phyloP scores from a whole-genome alignment of 2,113 vertebrate species.

The Heptranchias perlo region DNA sequence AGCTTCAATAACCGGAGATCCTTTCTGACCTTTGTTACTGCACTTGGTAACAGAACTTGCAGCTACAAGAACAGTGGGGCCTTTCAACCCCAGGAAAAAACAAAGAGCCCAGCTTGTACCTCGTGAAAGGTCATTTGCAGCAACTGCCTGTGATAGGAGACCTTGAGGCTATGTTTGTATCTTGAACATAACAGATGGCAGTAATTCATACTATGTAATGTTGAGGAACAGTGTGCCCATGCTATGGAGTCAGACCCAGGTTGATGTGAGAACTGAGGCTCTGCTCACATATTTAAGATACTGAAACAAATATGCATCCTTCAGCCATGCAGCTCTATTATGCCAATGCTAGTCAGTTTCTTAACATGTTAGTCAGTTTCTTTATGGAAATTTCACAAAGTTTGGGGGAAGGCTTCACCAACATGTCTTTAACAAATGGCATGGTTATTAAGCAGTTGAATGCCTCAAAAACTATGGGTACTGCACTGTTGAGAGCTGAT shows the following conservation, averaged over 20 bases:
- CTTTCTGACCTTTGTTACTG: background rate
- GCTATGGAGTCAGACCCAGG: background rate
- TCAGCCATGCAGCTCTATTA: background rate
- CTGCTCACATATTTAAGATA: background rate
- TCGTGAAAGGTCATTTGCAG: background rate
- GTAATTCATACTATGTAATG: background rate
- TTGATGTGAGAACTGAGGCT: background rate
- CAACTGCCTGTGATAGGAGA: background rate
- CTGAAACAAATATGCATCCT: background rate
- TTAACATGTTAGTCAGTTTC: background rate
- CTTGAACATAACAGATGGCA: background rate
- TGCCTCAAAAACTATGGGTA: background rate
- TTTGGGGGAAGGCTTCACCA: background rate
- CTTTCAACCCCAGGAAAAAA: background rate
- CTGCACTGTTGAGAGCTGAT: background rate
- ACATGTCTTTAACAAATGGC: too few relatives aligned
- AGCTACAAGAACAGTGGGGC: background rate
- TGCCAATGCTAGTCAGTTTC: background rate
- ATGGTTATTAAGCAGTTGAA: too few relatives aligned
- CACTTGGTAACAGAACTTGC: background rate
- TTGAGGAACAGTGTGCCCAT: background rate
- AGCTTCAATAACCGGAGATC: background rate
- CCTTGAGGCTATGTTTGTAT: background rate
- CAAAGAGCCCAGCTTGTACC: background rate
- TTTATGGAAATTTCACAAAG: background rate